phyloP scores from a whole-genome alignment of 2,113 vertebrate species.

The Loxodonta africana region DNA sequence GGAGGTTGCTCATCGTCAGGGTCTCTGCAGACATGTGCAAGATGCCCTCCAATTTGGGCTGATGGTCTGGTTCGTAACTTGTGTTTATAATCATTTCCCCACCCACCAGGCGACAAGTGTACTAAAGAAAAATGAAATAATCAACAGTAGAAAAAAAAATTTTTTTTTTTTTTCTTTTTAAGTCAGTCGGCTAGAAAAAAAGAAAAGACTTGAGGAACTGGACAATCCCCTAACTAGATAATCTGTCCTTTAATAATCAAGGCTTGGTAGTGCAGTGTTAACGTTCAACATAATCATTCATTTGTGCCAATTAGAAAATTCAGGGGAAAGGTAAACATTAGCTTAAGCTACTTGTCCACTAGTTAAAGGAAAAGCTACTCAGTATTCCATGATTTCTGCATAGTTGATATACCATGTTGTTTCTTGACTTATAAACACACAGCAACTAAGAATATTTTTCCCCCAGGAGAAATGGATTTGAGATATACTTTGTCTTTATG shows the following conservation, averaged over 20 bases:
- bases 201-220: not conserved
- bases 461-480: not conserved
- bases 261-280: not conserved
- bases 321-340: not conserved
- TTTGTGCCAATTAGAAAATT: constrained; percentile 41
- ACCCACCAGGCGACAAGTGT: not conserved
- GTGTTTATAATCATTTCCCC: not conserved
- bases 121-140: not conserved
- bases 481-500: not conserved
- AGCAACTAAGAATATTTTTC: constrained; percentile 22
- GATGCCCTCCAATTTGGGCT: not conserved
- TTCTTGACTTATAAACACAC: not conserved
- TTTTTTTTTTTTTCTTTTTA: no score
- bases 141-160: not conserved
- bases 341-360: constrained; percentile 17
- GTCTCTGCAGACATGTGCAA: not conserved
- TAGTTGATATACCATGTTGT: not conserved
- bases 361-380: constrained; percentile 37
- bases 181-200: constrained; percentile 2
- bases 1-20: not conserved
- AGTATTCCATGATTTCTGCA: not conserved
- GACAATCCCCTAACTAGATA: not conserved
- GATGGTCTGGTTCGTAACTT: not conserved
- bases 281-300: constrained; percentile 6
- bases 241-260: constrained; percentile 41